Evolutionary conservation across 64 coral and sea anemone species (phyloP).

Genomic region (Stichodactyla helianthus): DNA sequence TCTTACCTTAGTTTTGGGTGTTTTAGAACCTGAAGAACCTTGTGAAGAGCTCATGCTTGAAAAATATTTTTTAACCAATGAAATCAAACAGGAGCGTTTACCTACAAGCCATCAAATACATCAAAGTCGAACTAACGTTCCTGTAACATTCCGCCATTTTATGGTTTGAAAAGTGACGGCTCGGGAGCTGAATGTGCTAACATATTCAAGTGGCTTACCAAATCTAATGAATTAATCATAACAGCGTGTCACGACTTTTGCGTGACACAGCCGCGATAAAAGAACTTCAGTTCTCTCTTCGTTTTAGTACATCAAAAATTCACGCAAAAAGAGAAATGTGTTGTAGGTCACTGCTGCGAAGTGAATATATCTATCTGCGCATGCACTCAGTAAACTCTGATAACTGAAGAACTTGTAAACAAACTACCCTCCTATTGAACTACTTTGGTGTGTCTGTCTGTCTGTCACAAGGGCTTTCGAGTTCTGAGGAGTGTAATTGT

Average conservation of each 20-base stretch:
- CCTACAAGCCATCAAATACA: background rate
- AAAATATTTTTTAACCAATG: background rate
- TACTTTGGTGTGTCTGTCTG: too few relatives aligned
- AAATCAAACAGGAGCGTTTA: background rate
- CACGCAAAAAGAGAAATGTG: background rate
- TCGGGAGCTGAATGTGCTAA: background rate
- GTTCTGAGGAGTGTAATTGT: too few relatives aligned
- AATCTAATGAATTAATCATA: conserved; percentile 5
- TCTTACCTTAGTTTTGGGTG: conserved; percentile 12
- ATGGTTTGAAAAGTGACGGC: background rate
- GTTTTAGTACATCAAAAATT: background rate
- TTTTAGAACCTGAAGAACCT: conserved; percentile 1
- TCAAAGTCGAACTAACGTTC: background rate
- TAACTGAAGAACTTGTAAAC: background rate
- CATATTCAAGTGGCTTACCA: conserved; percentile 17
- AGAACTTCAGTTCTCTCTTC: background rate
- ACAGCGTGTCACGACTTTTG: background rate
- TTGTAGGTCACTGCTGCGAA: too few relatives aligned
- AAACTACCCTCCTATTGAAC: background rate
- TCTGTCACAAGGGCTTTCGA: too few relatives aligned
- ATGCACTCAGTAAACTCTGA: background rate
- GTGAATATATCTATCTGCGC: background rate
- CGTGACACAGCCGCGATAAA: background rate
- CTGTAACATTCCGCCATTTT: conserved; percentile 8
- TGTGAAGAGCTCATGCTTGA: background rate